Evolutionary conservation across 2,888 invertebrate species (phyloP).

Genomic region (Nomada ruficornis): DNA sequence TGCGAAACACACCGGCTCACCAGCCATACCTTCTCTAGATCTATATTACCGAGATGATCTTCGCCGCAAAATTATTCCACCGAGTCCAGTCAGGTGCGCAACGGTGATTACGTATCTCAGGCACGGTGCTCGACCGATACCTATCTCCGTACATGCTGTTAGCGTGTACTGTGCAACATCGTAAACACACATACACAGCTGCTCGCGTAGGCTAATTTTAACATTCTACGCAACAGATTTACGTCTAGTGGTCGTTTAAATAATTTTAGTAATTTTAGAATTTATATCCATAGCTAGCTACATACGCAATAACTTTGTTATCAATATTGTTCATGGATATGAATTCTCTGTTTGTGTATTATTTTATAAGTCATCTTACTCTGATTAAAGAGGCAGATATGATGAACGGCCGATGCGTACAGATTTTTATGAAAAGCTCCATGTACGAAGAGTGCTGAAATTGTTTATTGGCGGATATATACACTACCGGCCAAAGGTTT

Average conservation of each 20-base stretch:
- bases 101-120: constrained; percentile 55
- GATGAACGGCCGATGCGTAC: no score
- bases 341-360: no score
- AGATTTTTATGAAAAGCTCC: no score
- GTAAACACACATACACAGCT: constrained; percentile 28
- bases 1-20: constrained; percentile 18
- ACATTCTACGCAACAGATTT: constrained; percentile 21
- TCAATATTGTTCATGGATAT: not conserved
- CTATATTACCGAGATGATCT: constrained; percentile 56
- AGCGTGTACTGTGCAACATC: constrained; percentile 31
- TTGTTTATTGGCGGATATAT: no score
- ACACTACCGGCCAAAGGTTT: no score
- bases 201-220: constrained; percentile 47
- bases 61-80: constrained; percentile 54
- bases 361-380: not conserved
- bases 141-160: constrained; percentile 37
- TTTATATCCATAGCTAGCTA: not conserved
- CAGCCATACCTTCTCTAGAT: constrained; percentile 40
- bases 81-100: constrained; percentile 45
- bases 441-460: no score
- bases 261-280: not conserved
- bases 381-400: not conserved
- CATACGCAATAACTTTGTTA: not conserved
- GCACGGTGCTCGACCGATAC: constrained; percentile 44
- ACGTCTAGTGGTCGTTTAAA: constrained; percentile 17